Base-by-base conservation (phyloP, 2,113 vertebrate species). In the Anoura caudifer region DNA sequence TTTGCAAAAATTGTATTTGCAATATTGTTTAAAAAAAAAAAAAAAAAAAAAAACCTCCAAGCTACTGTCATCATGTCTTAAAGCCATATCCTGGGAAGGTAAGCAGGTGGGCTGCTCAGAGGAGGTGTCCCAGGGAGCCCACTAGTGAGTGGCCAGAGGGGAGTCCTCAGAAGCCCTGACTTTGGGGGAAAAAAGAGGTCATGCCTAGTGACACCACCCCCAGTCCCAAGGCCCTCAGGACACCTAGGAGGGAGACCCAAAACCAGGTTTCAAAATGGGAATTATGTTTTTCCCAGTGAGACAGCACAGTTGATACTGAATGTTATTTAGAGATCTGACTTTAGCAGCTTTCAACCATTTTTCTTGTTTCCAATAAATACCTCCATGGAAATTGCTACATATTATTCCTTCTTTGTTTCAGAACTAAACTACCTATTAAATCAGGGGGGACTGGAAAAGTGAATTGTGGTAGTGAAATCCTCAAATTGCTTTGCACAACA, bases 321-420 rank as follows among this genome's bases (percentile, higher is more conserved):
- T 85, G 19, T 86, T 91, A 89, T 93, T 88, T 95, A 69, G 61
- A 41, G 65, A 84, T 85, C 90, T 95, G 82, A 94, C 36, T 33
- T 75, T 1, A 70, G 75, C 80, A 67, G n/a, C 16, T 76, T 90
- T 84, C 91, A 79, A 75, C 56, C 83, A 73, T 75, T 88, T 85
- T 94, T 90, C 88, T 88, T 91, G 15, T 92, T 94, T 87, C 50
- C n/a, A 61, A 19, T 63, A 54, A 54, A 84, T 87, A 73, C 72
- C 75, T 76, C 26, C 63, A 67, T 52, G 7, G 61, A 86, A 91
- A 90, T 56, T 45, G 75, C 38, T 63, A 88, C 33, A 61, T 38
- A 75, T 67, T 41, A 88, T 86, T 82, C n/a, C 70, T 89, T 94
- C 86, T 89, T 84, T 93, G 54, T 87, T 92, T 95, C 73, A 87